Conservation (phyloP, 1,140 invertebrate genomes). For the Papilio aristodemus region DNA sequence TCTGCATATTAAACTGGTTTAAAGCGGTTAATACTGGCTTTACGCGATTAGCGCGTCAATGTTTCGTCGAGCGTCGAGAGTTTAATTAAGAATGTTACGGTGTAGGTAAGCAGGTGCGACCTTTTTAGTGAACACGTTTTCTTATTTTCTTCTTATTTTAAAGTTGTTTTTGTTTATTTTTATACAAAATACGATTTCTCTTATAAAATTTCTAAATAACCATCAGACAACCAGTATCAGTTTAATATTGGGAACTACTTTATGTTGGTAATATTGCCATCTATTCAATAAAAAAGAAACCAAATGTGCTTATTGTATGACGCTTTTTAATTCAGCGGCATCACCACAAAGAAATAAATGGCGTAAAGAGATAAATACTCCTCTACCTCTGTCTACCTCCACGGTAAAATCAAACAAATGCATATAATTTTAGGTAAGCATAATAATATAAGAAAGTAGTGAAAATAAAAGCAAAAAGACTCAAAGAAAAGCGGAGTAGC, state of each 20-base stretch:
- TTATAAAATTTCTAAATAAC: neutral
- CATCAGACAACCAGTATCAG: no score
- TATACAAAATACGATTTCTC: neutral
- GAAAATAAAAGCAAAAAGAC: neutral
- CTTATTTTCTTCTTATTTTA: neutral
- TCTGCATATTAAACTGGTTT: slow-evolving; percentile 75
- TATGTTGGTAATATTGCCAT: neutral
- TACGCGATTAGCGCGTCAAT: slow-evolving; percentile 75
- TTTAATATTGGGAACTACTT: neutral
- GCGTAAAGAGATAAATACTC: no score
- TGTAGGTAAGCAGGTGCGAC: slow-evolving; percentile 1
- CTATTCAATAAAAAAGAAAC: neutral
- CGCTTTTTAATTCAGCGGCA: no score
- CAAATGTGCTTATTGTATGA: no score
- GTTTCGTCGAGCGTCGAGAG: slow-evolving; percentile 50
- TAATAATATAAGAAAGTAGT: no score
- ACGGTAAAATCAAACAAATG: no score
- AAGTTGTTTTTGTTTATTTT: neutral
- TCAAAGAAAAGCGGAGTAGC: slow-evolving; percentile 17
- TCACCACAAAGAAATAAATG: no score
- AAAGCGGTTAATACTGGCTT: slow-evolving; percentile 71
- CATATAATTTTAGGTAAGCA: no score
- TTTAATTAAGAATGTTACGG: slow-evolving; percentile 57
- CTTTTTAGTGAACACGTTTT: neutral
- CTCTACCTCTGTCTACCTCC: no score